These are phyloP conservation scores for Empidonax alnorum DNA, from an alignment of 2,113 vertebrate genomes.

Conservation along the genomic window DNA sequence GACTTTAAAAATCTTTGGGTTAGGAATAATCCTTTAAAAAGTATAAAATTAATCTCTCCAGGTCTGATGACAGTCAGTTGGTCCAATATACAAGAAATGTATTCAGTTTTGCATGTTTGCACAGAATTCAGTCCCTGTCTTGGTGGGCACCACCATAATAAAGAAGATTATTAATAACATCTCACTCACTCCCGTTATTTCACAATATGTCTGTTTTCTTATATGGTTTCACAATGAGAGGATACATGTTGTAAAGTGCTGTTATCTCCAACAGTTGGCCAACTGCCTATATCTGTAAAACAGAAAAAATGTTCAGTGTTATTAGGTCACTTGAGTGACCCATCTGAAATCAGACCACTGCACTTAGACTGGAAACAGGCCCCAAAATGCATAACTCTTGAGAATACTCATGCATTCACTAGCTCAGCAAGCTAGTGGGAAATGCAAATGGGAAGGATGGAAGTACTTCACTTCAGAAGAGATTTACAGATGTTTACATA, in stretches of 20 bases:
- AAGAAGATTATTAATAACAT: not conserved
- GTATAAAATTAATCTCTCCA: not conserved
- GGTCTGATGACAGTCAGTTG: not conserved
- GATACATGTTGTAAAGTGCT: not conserved
- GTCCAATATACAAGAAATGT: not conserved
- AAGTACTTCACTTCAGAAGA: not conserved
- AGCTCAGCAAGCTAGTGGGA: not conserved
- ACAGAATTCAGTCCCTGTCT: not conserved
- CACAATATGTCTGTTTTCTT: not conserved
- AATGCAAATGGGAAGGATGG: not conserved
- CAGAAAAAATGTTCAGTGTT: not conserved
- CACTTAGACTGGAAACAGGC: not conserved
- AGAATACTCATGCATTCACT: not conserved
- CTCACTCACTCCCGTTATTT: not conserved
- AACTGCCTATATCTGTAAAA: not conserved
- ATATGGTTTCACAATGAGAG: not conserved
- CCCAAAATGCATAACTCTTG: not conserved
- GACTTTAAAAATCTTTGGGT: not conserved
- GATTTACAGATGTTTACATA: not conserved
- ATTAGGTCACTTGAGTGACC: not conserved
- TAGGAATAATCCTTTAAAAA: not conserved
- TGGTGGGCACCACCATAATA: not conserved
- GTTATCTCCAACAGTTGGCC: not conserved
- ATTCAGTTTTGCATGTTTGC: not conserved
- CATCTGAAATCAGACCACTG: not conserved